Evolutionary conservation across 2,797 vertebrate species (phyloP), one percentile per base, ranked within the genome.

Genomic region (Trachurus trachurus): DNA sequence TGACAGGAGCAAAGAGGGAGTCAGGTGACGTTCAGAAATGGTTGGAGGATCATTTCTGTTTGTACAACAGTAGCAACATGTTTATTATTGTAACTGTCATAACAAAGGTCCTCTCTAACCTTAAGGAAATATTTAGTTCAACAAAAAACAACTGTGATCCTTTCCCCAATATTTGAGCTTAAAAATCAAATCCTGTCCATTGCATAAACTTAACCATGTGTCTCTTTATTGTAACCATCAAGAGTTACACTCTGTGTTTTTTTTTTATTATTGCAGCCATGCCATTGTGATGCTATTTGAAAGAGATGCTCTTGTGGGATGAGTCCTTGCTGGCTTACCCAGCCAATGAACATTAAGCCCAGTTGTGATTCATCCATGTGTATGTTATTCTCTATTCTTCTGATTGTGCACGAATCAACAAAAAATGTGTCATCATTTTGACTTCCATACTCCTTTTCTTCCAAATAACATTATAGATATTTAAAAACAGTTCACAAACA

Each of bases 301-400:
- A 29, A 13, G 9, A 66, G n/a, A 54, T 2, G 6, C 9, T 40
- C 4, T 21, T 42, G 6, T n/a, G 37, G 29, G 11, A 50, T 45
- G 13, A 13, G 42, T 49, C 10, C 44, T 29, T 56, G 12, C 16
- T 56, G 53, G 53, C 26, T 21, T 17, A 47, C 19, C 19, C 4
- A 53, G 16, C 50, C 50, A 45, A 31, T 45, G 44, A 57, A 59
- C 16, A 65, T 39, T 29, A 16, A 52, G 37, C 6, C 49, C 29
- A 26, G 50, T 16, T 22, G 56, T 58, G 58, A 71, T 63, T 52
- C 7, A 4, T 61, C 31, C 31, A 63, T 54, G 52, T 59, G 47
- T 21, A 19, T 3, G 1, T 66, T 71, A 8, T 56, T 67, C 5
- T 53, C 0, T 57, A 9, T 81, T 76, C 67, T 40, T 37, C 45